A percentile compares a stretch with the other conserved stretches of the same genome.
These are phyloP conservation scores for Machimus rusticus DNA, from an alignment of 2,888 invertebrate genomes.

Conservation along the genomic window DNA sequence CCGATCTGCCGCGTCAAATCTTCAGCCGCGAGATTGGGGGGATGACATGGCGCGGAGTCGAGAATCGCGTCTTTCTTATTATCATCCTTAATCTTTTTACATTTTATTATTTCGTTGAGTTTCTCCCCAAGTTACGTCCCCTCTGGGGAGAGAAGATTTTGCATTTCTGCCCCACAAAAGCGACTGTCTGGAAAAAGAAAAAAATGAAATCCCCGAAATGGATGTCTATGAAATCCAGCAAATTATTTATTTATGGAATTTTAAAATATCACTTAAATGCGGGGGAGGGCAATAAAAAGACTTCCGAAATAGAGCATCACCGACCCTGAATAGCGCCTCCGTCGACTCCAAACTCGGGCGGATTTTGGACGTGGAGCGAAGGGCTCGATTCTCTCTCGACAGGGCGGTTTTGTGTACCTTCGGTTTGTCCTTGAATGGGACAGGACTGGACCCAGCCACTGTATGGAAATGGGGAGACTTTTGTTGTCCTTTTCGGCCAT, in stretches of 20 bases:
- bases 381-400: neutral
- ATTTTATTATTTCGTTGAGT: neutral
- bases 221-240: constrained; percentile 20
- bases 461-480: neutral
- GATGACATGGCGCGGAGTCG: neutral
- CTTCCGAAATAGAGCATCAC: constrained; percentile 3
- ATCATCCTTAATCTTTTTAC: neutral
- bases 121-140: neutral
- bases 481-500: constrained; percentile 7
- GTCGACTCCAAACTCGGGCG: neutral
- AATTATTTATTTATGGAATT: constrained; percentile 40
- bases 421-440: constrained; percentile 16
- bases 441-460: neutral
- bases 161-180: neutral
- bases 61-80: neutral
- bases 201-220: neutral
- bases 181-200: constrained; percentile 14
- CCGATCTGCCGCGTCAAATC: neutral
- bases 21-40: neutral
- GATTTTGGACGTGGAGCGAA: neutral
- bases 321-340: constrained; percentile 4
- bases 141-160: neutral
- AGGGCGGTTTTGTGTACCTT: neutral
- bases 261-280: constrained; percentile 33
- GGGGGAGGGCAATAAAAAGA: constrained; percentile 4